Base-by-base conservation (phyloP, 2,113 vertebrate species). In the Tenebrosternarchus preto region DNA sequence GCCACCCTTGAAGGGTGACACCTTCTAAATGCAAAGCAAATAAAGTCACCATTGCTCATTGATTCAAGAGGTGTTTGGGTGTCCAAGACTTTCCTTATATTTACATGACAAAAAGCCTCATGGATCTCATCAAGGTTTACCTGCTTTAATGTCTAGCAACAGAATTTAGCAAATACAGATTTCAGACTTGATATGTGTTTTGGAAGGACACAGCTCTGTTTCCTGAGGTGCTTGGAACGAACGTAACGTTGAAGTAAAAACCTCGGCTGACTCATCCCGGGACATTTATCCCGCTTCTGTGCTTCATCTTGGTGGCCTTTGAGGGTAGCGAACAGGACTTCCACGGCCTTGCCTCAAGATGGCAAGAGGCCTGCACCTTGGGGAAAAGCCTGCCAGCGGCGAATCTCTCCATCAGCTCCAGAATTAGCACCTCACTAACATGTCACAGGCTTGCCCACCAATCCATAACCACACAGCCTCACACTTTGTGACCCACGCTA, bases 371-470 rank as follows among this genome's bases (percentile, higher is more conserved):
- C 46, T 1, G 20, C 20, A 0, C 63, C 50, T 25, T 69, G 25
- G 39, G 31, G n/a, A 50, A n/a, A n/a, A 25, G n/a, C 20, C 43
- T 73, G 29, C 61, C 27, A 33, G 36, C 20, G 39, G 12, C 29
- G 46, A 24, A 16, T 64, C 56, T 16, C 8, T 9, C 31, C 31
- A 39, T 27, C 61, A 56, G 61, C 43, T 64, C 24, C 31, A 61
- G 66, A 43, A 29, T 66, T 76, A 66, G 66, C 61, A 73, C 29
- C 3, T 25, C 20, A 16, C 19, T 60, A 25, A 77, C 55, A 89
- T 84, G 84, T 87, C 8, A 29, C 82, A 64, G 83, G 76, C 83
- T 85, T 80, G 82, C 84, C 85, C 80, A 76, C 77, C 83, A 85
- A 74, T 75, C 76, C 73, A 82, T 78, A 64, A 85, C 83, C 81